phyloP scores from a whole-genome alignment of 2,113 vertebrate species.

The Aphyosemion australe region DNA sequence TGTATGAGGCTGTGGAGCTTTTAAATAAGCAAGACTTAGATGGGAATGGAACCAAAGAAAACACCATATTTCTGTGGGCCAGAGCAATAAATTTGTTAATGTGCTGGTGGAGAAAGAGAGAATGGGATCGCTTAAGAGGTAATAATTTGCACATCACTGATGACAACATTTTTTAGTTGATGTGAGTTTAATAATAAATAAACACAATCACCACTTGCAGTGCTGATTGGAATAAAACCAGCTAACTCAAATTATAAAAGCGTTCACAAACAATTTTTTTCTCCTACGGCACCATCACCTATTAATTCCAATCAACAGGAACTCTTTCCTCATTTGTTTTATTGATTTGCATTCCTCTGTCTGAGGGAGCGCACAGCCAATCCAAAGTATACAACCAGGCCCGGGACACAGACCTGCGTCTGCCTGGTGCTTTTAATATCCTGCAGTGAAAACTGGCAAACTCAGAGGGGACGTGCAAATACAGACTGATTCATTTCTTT shows the following conservation, averaged over 20 bases:
- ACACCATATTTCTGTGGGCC: constrained; percentile 61
- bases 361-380: constrained; percentile 59
- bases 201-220: neutral
- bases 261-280: constrained; percentile 43
- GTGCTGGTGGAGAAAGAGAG: constrained; percentile 49
- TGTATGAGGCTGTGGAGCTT: constrained; percentile 65
- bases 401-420: constrained; percentile 39
- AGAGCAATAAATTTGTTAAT: constrained; percentile 44
- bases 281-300: constrained; percentile 50
- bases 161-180: constrained; percentile 3
- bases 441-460: constrained; percentile 77
- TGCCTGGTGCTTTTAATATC: constrained; percentile 54
- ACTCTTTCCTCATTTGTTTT: constrained; percentile 70
- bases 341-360: constrained; percentile 69
- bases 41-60: constrained; percentile 73
- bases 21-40: constrained; percentile 71
- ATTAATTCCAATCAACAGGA: constrained; percentile 74
- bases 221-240: constrained; percentile 39
- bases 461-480: constrained; percentile 37
- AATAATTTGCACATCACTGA: constrained; percentile 29
- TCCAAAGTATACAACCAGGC: constrained; percentile 80
- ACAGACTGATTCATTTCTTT: constrained; percentile 3
- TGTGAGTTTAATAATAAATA: neutral
- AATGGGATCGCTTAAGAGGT: constrained; percentile 35
- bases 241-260: constrained; percentile 32